Evolutionary conservation across 2,113 vertebrate genomes (phyloP).

Genomic region (Nannobrachium achirus): DNA sequence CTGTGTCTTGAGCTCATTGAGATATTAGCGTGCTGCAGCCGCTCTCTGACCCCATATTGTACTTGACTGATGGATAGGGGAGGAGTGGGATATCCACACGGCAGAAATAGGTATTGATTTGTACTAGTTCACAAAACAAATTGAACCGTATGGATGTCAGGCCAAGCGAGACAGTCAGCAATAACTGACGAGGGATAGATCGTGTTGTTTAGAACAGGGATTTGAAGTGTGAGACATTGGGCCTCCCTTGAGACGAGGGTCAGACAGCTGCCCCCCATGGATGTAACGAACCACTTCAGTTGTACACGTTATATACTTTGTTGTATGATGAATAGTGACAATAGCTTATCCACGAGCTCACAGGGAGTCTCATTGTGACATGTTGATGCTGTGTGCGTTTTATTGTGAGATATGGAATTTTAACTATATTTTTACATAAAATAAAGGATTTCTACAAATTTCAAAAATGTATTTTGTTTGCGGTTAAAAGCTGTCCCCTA

Average conservation of each 20-base stretch:
- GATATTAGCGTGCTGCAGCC: constrained; percentile 19
- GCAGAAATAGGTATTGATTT: constrained; percentile 4
- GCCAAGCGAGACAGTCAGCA: neutral
- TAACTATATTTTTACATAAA: too few relatives aligned
- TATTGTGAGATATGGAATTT: too few relatives aligned
- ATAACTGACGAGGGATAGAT: constrained; percentile 15
- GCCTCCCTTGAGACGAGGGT: too few relatives aligned
- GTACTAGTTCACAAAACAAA: constrained; percentile 14
- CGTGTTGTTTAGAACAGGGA: constrained; percentile 18
- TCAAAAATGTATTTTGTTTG: too few relatives aligned
- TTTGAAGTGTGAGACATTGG: neutral
- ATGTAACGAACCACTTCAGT: neutral
- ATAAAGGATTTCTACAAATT: too few relatives aligned
- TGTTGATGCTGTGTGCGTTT: too few relatives aligned
- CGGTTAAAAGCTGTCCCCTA: too few relatives aligned
- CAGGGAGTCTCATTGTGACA: too few relatives aligned
- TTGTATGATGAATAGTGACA: neutral
- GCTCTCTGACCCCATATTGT: constrained; percentile 13
- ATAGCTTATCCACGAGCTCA: too few relatives aligned
- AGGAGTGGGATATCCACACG: neutral
- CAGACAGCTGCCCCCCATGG: too few relatives aligned
- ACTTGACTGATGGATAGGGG: neutral
- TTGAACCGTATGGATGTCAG: constrained; percentile 19
- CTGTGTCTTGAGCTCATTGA: constrained; percentile 21
- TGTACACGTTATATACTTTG: neutral